Evolutionary conservation across 35 echinoderm and acorn worm genomes (phyloP).

Genomic region (Apostichopus californicus): DNA sequence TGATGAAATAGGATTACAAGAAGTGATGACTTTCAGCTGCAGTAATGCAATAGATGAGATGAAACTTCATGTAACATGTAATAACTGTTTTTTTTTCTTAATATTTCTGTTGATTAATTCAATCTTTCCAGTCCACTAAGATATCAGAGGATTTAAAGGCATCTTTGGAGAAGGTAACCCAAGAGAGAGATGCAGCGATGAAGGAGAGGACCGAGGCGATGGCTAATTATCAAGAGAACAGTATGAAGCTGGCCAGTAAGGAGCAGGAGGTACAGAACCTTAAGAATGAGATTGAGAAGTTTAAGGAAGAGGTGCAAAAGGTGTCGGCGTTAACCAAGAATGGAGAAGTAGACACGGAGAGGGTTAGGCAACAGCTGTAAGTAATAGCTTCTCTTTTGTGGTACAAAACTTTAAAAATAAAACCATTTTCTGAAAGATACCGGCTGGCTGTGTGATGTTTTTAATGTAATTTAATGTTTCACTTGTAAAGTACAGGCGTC

Average conservation of each 20-base stretch:
- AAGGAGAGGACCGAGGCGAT: conserved; percentile 84
- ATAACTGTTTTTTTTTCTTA: not conserved
- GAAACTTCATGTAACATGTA: no score
- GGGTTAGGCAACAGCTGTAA: conserved; percentile 75
- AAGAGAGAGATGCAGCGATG: conserved; percentile 81
- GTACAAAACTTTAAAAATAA: not conserved
- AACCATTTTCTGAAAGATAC: not conserved
- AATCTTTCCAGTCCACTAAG: conserved; percentile 50
- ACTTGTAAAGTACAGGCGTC: no score
- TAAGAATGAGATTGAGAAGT: conserved; percentile 61
- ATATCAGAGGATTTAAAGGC: conserved; percentile 67
- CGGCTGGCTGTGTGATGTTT: no score
- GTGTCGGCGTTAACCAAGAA: conserved; percentile 45
- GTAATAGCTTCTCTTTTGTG: not conserved
- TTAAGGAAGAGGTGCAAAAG: conserved; percentile 55
- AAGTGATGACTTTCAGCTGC: no score
- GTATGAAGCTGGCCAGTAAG: conserved; percentile 81
- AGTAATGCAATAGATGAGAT: no score
- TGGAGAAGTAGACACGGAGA: conserved; percentile 50
- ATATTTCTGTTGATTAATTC: no score
- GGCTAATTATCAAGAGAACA: conserved; percentile 72
- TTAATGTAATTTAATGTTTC: no score
- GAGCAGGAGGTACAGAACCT: conserved; percentile 46
- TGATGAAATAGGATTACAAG: no score
- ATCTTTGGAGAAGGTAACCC: conserved; percentile 63